These are phyloP conservation scores for Tachysurus fulvidraco DNA, from an alignment of 2,113 vertebrate genomes.

Conservation along the genomic window DNA sequence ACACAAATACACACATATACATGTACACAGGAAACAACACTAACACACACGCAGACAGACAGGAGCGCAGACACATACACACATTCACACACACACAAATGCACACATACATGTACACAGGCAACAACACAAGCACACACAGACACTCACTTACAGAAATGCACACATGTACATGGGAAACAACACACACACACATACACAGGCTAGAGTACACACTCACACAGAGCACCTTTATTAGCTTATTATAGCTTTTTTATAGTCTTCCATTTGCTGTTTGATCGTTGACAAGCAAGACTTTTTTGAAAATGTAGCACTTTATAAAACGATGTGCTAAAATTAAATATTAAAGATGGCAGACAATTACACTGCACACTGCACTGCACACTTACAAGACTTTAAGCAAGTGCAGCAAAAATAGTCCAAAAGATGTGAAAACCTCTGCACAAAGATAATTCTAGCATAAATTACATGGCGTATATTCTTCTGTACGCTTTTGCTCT, in stretches of 20 bases:
- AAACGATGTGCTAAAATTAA: constrained; percentile 63
- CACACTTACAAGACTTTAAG: constrained; percentile 58
- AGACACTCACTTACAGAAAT: not conserved
- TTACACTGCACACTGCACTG: constrained; percentile 52
- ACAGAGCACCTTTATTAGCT: not conserved
- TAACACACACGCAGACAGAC: too few relatives aligned
- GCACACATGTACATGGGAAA: too few relatives aligned
- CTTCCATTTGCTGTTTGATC: constrained; percentile 10
- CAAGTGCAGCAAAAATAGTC: constrained; percentile 65
- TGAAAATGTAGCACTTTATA: constrained; percentile 35
- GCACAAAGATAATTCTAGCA: constrained; percentile 61
- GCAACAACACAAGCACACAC: too few relatives aligned
- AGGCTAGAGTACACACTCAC: too few relatives aligned
- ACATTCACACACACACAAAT: too few relatives aligned
- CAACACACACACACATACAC: not conserved
- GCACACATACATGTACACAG: too few relatives aligned
- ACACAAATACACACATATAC: too few relatives aligned
- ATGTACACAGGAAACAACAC: too few relatives aligned
- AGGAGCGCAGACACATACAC: too few relatives aligned
- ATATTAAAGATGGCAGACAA: constrained; percentile 64
- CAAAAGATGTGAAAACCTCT: constrained; percentile 52
- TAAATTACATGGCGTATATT: constrained; percentile 28
- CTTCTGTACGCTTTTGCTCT: constrained; percentile 59
- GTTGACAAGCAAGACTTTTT: not conserved
- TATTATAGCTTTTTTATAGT: not conserved